Percentiles rank a stretch among this genome's conserved stretches.
Evolutionary conservation across 2,888 invertebrate genomes (phyloP).

Genomic region (Mythimna impura): DNA sequence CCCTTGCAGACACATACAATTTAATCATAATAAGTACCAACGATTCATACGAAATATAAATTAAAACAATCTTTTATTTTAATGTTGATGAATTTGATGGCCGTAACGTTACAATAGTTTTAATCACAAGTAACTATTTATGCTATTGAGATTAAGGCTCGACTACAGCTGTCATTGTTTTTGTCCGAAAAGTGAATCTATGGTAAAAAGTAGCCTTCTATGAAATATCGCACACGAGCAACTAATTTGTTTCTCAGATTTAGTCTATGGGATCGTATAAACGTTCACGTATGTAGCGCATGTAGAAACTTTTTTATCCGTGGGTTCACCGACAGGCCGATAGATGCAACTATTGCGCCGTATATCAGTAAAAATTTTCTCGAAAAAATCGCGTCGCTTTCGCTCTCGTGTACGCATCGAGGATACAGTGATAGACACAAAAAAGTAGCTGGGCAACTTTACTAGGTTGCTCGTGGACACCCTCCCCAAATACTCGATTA

Average conservation of each 20-base stretch:
- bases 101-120: constrained; percentile 47
- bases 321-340: too few species aligned
- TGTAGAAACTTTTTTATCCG: too few species aligned
- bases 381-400: too few species aligned
- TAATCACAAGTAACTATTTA: constrained; percentile 49
- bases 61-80: constrained; percentile 16
- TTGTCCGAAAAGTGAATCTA: constrained; percentile 8
- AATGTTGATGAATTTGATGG: constrained; percentile 46
- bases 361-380: too few species aligned
- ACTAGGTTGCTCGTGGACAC: too few species aligned
- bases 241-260: too few species aligned
- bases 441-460: too few species aligned
- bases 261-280: too few species aligned
- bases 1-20: background rate
- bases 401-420: too few species aligned
- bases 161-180: constrained; percentile 49
- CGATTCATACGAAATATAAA: constrained; percentile 1
- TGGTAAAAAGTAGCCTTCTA: background rate
- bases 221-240: background rate
- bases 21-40: background rate
- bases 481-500: background rate
- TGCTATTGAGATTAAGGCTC: constrained; percentile 65
- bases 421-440: too few species aligned
- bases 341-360: too few species aligned
- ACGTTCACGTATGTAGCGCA: too few species aligned